Conservation (phyloP, 2,113 vertebrate species). For the Cyphomyrus plagiostoma region DNA sequence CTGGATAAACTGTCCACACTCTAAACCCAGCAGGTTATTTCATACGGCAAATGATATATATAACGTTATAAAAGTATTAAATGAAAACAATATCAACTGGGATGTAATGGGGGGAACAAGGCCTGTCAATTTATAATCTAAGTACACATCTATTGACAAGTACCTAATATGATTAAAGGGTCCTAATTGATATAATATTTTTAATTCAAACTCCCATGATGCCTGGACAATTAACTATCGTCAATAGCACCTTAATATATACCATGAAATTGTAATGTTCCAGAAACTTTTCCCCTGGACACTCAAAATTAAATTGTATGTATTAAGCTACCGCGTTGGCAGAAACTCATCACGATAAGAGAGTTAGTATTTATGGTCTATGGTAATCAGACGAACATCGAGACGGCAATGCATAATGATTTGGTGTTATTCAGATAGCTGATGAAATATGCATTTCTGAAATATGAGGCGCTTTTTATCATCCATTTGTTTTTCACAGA, state of each 20-base stretch:
- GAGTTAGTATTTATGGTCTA: slow-evolving; percentile 69
- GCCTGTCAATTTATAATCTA: background rate
- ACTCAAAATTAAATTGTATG: slow-evolving; percentile 28
- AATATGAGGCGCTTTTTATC: slow-evolving; percentile 61
- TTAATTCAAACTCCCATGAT: background rate
- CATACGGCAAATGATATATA: background rate
- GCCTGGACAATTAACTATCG: background rate
- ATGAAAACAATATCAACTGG: background rate
- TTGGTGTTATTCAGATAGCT: slow-evolving; percentile 66
- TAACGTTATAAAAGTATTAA: background rate
- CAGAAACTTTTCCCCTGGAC: background rate
- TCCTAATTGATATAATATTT: background rate
- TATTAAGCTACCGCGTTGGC: slow-evolving; percentile 58
- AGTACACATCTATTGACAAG: background rate
- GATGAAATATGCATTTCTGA: slow-evolving; percentile 69
- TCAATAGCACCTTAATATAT: background rate
- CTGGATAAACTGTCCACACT: background rate
- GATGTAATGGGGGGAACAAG: background rate
- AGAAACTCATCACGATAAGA: slow-evolving; percentile 66
- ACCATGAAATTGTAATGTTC: background rate
- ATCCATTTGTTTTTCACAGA: slow-evolving; percentile 31
- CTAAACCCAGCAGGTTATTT: background rate
- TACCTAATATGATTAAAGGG: background rate
- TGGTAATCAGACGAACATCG: slow-evolving; percentile 61
- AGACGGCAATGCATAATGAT: slow-evolving; percentile 66